A percentile compares a stretch with the other conserved stretches of the same genome.
Evolutionary conservation across 1,140 invertebrate species (phyloP).

Genomic region (Heterodera schachtii): DNA sequence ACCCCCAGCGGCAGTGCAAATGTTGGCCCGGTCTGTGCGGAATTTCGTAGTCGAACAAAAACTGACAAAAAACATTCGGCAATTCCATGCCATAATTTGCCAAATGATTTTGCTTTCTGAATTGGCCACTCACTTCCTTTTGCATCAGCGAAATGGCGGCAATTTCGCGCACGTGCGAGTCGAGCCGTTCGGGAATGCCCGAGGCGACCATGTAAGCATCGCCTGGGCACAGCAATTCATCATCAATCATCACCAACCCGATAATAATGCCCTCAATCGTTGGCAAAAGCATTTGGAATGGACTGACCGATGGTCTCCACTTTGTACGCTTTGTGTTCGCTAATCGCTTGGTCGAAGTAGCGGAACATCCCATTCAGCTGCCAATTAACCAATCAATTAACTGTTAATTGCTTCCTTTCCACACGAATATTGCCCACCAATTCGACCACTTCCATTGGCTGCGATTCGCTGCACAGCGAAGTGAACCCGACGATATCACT

Average conservation of each 20-base stretch:
- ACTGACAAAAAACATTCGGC: constrained; percentile 35
- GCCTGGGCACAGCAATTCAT: constrained; percentile 29
- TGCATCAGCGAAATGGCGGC: constrained; percentile 53
- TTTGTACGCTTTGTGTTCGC: constrained; percentile 51
- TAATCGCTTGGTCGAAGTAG: constrained; percentile 49
- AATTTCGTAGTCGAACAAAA: constrained; percentile 50
- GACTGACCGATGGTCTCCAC: constrained; percentile 52
- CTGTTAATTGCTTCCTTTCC: neutral
- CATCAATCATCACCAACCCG: too few relatives aligned
- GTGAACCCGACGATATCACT: constrained; percentile 56
- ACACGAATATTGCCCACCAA: constrained; percentile 13
- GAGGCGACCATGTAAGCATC: constrained; percentile 55
- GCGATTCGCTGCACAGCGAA: constrained; percentile 52
- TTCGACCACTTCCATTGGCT: constrained; percentile 54
- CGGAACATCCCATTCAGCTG: constrained; percentile 56
- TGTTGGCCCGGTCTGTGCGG: constrained; percentile 51
- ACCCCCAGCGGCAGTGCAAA: constrained; percentile 54
- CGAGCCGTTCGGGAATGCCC: constrained; percentile 52
- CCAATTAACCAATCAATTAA: neutral
- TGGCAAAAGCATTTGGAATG: too few relatives aligned
- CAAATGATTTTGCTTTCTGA: neutral
- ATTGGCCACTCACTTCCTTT: constrained; percentile 37
- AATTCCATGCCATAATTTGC: neutral
- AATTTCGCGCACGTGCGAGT: constrained; percentile 50
- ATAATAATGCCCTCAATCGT: too few relatives aligned